phyloP scores from a whole-genome alignment of 2,797 vertebrate species.

The Rhinatrema bivittatum region DNA sequence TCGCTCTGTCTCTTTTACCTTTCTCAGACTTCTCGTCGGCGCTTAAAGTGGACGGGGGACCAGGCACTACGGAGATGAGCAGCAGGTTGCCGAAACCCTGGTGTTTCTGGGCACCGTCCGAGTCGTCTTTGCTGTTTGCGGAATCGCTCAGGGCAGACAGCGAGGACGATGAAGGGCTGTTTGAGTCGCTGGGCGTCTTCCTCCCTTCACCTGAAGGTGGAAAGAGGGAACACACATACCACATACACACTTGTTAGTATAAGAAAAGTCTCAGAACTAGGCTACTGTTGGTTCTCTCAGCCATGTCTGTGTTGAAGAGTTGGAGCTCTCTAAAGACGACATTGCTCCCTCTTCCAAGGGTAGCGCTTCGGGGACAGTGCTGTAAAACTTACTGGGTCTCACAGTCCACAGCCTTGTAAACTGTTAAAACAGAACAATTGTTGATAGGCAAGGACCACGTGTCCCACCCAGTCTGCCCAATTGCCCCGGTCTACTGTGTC shows the following conservation, averaged over 20 bases:
- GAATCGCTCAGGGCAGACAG: conserved; percentile 94
- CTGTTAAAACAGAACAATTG: no score
- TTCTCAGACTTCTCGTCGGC: conserved; percentile 91
- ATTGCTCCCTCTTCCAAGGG: no score
- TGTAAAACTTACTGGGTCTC: no score
- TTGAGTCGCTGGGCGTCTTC: conserved; percentile 82
- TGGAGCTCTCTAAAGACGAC: no score
- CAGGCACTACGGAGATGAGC: conserved; percentile 80
- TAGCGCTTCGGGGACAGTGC: no score
- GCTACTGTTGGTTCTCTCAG: no score
- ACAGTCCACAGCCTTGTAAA: no score
- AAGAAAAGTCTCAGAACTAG: neutral
- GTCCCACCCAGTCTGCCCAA: no score
- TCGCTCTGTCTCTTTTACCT: conserved; percentile 53
- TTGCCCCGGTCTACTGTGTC: no score
- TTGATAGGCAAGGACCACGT: no score
- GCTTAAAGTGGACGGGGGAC: conserved; percentile 78
- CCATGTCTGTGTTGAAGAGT: no score
- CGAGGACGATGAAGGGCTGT: conserved; percentile 90
- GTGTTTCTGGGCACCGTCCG: conserved; percentile 72
- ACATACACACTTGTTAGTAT: neutral
- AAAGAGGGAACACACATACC: conserved; percentile 3
- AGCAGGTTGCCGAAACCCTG: conserved; percentile 83
- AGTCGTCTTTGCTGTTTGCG: conserved; percentile 89
- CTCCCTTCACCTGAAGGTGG: conserved; percentile 55